Percentiles rank a stretch among this genome's conserved stretches.
Conservation (phyloP, 2,113 vertebrate species). For the Macquaria australasica region DNA sequence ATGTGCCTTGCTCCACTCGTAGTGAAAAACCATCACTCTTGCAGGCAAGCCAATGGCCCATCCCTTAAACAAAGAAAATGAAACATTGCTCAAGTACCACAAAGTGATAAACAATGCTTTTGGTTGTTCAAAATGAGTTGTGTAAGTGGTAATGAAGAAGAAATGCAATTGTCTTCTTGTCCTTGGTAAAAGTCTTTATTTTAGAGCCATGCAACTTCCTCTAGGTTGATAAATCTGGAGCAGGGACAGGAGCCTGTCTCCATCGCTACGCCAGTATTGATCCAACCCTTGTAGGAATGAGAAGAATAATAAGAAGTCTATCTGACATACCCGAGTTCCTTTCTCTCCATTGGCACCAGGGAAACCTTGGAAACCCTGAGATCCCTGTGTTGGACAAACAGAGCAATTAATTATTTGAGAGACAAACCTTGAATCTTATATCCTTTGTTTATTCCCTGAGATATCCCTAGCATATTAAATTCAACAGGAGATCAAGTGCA, state of each 20-base stretch:
- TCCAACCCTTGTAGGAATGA: conserved; percentile 39
- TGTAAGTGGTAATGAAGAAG: conserved; percentile 44
- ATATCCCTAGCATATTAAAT: conserved; percentile 52
- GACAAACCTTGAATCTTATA: conserved; percentile 36
- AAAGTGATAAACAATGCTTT: conserved; percentile 66
- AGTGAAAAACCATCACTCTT: conserved; percentile 73
- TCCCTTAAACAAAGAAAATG: conserved; percentile 66
- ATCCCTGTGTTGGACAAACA: conserved; percentile 86
- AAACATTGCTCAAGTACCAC: conserved; percentile 61
- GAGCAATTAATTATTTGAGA: conserved; percentile 52
- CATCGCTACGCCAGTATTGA: conserved; percentile 15
- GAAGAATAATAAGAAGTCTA: conserved; percentile 47
- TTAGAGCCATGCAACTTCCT: conserved; percentile 31
- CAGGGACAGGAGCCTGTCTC: conserved; percentile 33
- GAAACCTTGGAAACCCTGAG: conserved; percentile 96
- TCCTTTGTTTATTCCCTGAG: conserved; percentile 25
- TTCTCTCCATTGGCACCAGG: conserved; percentile 97
- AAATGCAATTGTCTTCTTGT: conserved; percentile 41
- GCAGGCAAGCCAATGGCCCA: conserved; percentile 65
- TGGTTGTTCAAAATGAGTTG: conserved; percentile 40
- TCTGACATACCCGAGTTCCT: conserved; percentile 91
- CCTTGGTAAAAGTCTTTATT: conserved; percentile 46
- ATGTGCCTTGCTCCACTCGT: conserved; percentile 40
- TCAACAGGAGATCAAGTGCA: conserved; percentile 17
- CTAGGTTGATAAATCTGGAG: conserved; percentile 47